A percentile compares a stretch with the other conserved stretches of the same genome.
These are phyloP conservation scores for Anastrepha ludens DNA, from an alignment of 1,140 invertebrate genomes.

Conservation along the genomic window DNA sequence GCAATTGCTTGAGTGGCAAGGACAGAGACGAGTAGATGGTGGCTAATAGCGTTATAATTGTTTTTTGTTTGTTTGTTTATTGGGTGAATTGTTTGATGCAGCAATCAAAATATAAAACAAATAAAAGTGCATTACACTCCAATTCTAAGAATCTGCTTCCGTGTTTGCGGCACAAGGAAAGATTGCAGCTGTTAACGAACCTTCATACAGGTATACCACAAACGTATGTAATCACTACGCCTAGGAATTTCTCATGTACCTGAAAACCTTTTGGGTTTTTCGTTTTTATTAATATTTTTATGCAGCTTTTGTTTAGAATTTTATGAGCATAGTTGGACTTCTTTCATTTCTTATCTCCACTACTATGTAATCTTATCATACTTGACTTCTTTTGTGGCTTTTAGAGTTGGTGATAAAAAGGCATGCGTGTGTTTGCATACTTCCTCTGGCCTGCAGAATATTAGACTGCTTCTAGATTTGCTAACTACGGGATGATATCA, in stretches of 20 bases:
- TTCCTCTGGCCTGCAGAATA: background rate
- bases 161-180: background rate
- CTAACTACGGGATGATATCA: no score
- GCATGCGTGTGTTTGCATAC: background rate
- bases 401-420: background rate
- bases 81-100: background rate
- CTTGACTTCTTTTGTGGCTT: background rate
- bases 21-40: background rate
- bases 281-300: background rate
- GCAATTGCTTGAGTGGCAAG: no score
- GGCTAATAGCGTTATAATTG: slow-evolving; percentile 28
- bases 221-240: background rate
- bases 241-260: background rate
- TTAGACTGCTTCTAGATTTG: background rate
- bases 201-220: background rate
- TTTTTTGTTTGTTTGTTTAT: slow-evolving; percentile 17
- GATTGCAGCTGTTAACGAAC: background rate
- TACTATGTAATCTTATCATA: slow-evolving; percentile 25
- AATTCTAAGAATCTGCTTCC: slow-evolving; percentile 16
- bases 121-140: slow-evolving; percentile 13
- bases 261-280: background rate
- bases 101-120: slow-evolving; percentile 3
- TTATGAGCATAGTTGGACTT: background rate
- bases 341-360: slow-evolving; percentile 16
- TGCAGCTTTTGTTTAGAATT: background rate